Base-by-base conservation (phyloP, 2,113 vertebrate species). In the Paracyprichromis sp. region DNA sequence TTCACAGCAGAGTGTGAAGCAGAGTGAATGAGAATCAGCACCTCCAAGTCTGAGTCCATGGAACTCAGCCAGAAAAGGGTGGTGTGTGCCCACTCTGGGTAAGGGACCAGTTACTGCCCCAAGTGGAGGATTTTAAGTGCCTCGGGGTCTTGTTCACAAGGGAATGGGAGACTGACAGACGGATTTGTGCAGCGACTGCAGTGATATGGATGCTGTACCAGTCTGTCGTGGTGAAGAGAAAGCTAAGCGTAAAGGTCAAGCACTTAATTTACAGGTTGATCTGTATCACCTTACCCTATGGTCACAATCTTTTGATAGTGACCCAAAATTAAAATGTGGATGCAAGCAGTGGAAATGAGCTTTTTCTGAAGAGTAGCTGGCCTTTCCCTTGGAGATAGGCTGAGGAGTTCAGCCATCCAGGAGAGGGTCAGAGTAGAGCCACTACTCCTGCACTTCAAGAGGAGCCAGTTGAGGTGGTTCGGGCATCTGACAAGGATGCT, bases 241-340 rank as follows among this genome's bases (percentile, higher is more conserved):
- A 17, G 57, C 26, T 17, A 2, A 59, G 26, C 0, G 26, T 61
- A 31, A 9, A 31, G 0, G 57, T 61, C 57, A 61, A 31, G 14
- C 2, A 1, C 14, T 59, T 59, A 16, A 59, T 31, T 59, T 59
- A 17, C 14, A 59, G 26, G 56, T 59, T 29, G 56, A 61, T 31
- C 26, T 61, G 2, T 61, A 31, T 61, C 57, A 61, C 26, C 26
- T 10, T 13, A 59, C 1, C 26, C 14, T 59, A 61, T 31, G 26
- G 8, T 17, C 57, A 61, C 57, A 61, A 61, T 31, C 3, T 1
- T 61, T 61, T 61, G 26, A 61, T 31, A 61, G 0, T 17, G 26
- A 61, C 14, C 57, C 14, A 61, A 61, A 61, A 59, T 59, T 0
- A 59, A 16, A 31, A 59, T 17, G 26, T 4, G 14, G 57, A 59